These are phyloP conservation scores for Rhagoletis zephyria DNA, from an alignment of 1,140 invertebrate species.

Conservation along the genomic window DNA sequence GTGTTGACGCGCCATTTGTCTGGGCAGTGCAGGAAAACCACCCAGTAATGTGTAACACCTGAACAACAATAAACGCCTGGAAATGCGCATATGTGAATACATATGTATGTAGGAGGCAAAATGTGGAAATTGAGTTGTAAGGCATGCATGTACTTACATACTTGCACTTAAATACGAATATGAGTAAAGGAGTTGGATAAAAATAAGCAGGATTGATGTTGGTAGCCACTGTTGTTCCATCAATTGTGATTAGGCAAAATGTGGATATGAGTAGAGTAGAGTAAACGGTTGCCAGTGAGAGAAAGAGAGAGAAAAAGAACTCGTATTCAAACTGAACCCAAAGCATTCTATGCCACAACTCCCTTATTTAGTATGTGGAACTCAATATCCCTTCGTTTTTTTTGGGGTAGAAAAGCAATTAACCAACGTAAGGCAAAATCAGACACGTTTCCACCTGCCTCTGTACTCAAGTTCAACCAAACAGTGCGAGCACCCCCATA, in stretches of 20 bases:
- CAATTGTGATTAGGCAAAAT: background rate
- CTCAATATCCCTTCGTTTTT: too few relatives aligned
- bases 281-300: background rate
- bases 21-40: background rate
- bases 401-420: too few relatives aligned
- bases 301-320: too few relatives aligned
- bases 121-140: background rate
- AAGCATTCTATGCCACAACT: too few relatives aligned
- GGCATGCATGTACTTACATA: background rate
- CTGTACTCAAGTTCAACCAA: too few relatives aligned
- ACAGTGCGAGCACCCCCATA: background rate
- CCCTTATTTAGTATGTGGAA: too few relatives aligned
- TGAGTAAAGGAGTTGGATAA: background rate
- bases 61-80: conserved; percentile 20
- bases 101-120: background rate
- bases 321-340: too few relatives aligned
- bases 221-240: conserved; percentile 14
- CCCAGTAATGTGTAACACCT: conserved; percentile 21
- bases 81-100: background rate
- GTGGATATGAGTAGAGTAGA: background rate
- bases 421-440: too few relatives aligned
- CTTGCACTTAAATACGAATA: background rate
- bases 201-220: background rate
- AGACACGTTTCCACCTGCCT: too few relatives aligned
- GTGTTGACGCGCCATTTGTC: conserved; percentile 21